A percentile compares a stretch with the other conserved stretches of the same genome.
phyloP scores from a whole-genome alignment of 2,888 invertebrate genomes.

The Amblyteles armatorius region DNA sequence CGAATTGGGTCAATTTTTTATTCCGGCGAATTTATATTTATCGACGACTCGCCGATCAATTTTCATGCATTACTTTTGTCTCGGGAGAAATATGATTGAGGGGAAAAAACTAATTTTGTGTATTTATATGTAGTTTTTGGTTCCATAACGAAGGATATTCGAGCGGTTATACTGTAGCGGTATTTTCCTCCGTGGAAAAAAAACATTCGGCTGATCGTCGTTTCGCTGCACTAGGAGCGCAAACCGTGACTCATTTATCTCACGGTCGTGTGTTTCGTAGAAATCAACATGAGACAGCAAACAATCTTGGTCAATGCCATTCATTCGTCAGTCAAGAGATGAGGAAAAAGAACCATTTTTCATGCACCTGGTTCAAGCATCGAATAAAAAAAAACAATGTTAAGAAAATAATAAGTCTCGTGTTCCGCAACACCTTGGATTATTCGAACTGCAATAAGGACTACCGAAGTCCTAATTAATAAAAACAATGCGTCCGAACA shows the following conservation, averaged over 20 bases:
- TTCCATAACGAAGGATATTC: background rate
- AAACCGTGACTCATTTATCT: conserved; percentile 37
- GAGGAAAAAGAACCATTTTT: conserved; percentile 19
- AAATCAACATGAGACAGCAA: conserved; percentile 42
- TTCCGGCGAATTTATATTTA: background rate
- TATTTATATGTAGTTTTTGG: background rate
- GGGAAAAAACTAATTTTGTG: background rate
- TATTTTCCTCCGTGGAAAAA: conserved; percentile 1
- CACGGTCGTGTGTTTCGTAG: conserved; percentile 38
- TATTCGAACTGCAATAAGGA: background rate
- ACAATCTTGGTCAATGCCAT: conserved; percentile 58
- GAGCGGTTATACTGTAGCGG: background rate
- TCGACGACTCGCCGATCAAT: background rate
- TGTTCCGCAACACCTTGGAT: too few relatives aligned
- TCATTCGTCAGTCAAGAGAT: background rate
- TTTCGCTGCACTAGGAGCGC: conserved; percentile 1
- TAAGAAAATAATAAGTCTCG: too few relatives aligned
- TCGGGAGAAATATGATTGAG: background rate
- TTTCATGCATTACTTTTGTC: background rate
- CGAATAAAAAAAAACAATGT: background rate
- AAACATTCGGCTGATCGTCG: conserved; percentile 4
- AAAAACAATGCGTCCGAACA: background rate
- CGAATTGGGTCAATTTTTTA: background rate
- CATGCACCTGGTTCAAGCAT: conserved; percentile 2
- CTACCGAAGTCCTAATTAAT: background rate